Evolutionary conservation across 2,113 vertebrate species (phyloP).

Genomic region (Eublepharis macularius): DNA sequence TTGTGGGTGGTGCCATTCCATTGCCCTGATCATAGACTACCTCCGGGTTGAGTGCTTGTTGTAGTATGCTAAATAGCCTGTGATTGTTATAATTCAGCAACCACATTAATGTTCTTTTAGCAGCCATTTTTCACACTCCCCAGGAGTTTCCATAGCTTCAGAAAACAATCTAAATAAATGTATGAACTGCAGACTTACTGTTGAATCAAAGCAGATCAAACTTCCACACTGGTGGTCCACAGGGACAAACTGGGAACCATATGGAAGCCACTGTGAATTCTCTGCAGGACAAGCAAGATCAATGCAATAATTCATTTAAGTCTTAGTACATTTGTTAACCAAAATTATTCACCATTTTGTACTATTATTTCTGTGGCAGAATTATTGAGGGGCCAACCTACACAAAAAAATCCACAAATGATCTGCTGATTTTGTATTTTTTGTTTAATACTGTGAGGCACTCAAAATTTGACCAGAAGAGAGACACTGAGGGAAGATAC

Average conservation of each 20-base stretch:
- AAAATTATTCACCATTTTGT: not conserved
- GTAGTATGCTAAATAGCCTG: too few species aligned
- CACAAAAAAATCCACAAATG: not conserved
- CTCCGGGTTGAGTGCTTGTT: too few species aligned
- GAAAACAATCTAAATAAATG: not conserved
- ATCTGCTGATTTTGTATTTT: too few species aligned
- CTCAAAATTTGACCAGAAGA: too few species aligned
- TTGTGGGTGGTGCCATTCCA: too few species aligned
- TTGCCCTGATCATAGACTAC: too few species aligned
- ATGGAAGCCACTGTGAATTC: not conserved
- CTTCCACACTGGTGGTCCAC: not conserved
- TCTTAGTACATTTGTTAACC: not conserved
- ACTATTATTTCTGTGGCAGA: not conserved
- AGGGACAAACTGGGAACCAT: not conserved
- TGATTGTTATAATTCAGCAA: not conserved
- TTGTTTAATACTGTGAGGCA: too few species aligned
- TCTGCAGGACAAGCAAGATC: not conserved
- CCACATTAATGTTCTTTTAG: not conserved
- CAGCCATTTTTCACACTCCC: not conserved
- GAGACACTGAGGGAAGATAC: too few species aligned
- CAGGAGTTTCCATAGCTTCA: not conserved
- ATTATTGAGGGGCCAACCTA: not conserved
- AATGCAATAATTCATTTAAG: not conserved
- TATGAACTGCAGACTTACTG: not conserved
- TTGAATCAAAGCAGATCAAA: not conserved